phyloP scores from a whole-genome alignment of 2,888 invertebrate genomes.

The Halictus quadricinctus region DNA sequence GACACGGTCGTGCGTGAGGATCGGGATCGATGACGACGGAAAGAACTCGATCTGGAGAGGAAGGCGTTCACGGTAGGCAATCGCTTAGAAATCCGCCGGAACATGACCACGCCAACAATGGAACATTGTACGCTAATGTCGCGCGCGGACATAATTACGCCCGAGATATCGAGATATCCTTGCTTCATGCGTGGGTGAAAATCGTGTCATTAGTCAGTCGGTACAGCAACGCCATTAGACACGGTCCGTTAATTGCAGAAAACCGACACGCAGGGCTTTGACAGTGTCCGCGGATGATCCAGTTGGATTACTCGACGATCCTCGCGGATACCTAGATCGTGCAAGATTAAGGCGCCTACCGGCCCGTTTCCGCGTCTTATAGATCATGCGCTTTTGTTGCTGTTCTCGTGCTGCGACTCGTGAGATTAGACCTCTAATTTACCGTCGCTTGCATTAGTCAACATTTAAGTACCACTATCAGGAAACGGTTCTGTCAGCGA shows the following conservation, averaged over 20 bases:
- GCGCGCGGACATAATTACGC: constrained; percentile 69
- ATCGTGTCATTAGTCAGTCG: constrained; percentile 70
- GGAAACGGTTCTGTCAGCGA: neutral
- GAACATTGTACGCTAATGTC: constrained; percentile 72
- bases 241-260: constrained; percentile 69
- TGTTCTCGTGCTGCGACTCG: neutral
- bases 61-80: constrained; percentile 53
- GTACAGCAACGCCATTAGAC: constrained; percentile 67
- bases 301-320: constrained; percentile 9
- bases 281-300: constrained; percentile 27
- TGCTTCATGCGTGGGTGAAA: constrained; percentile 69
- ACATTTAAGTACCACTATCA: neutral
- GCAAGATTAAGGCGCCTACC: neutral
- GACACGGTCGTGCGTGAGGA: neutral
- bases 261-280: constrained; percentile 35
- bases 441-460: neutral
- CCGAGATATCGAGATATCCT: constrained; percentile 66
- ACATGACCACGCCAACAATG: constrained; percentile 63
- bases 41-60: constrained; percentile 46
- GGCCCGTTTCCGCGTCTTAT: constrained; percentile 4
- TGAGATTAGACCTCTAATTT: neutral
- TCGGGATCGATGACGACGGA: constrained; percentile 19
- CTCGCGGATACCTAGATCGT: constrained; percentile 14
- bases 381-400: constrained; percentile 5
- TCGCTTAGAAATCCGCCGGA: constrained; percentile 49